Evolutionary conservation across 1,140 invertebrate genomes (phyloP).

Genomic region (Zaprionus vittiger): DNA sequence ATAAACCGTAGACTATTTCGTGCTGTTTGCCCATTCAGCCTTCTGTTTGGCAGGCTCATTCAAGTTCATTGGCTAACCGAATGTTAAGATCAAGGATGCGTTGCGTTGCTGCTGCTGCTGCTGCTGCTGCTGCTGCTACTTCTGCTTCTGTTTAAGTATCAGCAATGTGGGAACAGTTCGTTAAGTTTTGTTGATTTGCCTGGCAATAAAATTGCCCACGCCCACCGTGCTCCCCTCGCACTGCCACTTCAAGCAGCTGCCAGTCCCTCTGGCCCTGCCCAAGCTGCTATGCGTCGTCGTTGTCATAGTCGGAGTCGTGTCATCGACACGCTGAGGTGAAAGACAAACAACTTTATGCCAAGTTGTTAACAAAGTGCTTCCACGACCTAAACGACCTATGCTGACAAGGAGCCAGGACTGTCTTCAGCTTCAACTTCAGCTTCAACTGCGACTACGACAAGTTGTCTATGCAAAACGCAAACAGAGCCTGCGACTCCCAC

Average conservation of each 20-base stretch:
- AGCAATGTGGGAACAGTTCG: conserved; percentile 57
- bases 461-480: conserved; percentile 63
- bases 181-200: conserved; percentile 72
- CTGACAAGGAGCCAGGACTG: conserved; percentile 3
- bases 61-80: conserved; percentile 33
- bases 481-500: conserved; percentile 26
- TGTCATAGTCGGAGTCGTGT: conserved; percentile 55
- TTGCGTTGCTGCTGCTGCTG: background rate
- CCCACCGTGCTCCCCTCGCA: background rate
- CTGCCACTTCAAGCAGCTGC: no score
- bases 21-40: conserved; percentile 5
- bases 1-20: conserved; percentile 1
- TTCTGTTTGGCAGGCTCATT: conserved; percentile 12
- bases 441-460: background rate
- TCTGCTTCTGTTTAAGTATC: conserved; percentile 10
- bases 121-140: background rate
- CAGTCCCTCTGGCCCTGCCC: background rate
- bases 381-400: conserved; percentile 55
- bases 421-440: conserved; percentile 7
- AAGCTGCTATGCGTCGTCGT: conserved; percentile 1
- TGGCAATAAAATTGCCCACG: conserved; percentile 58
- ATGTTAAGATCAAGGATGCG: background rate
- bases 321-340: conserved; percentile 75
- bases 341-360: conserved; percentile 80
- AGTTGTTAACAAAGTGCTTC: conserved; percentile 77